Evolutionary conservation across 2,113 vertebrate species (phyloP).

Genomic region (Tetrao urogallus): DNA sequence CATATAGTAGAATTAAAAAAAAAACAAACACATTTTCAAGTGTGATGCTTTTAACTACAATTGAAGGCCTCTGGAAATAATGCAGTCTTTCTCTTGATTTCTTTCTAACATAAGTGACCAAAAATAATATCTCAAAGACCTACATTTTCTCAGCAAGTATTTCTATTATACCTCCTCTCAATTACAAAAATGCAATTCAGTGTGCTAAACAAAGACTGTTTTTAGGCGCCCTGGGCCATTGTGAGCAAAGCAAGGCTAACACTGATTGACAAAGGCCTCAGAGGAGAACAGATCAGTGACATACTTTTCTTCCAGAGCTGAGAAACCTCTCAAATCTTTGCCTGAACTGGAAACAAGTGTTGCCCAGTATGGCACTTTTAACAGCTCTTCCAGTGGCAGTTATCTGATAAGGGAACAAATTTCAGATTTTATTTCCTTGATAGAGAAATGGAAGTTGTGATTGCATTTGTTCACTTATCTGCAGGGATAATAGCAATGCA

Average conservation of each 20-base stretch:
- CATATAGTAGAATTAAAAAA: background rate
- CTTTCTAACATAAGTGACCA: constrained; percentile 17
- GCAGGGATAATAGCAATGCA: background rate
- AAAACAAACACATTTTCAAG: background rate
- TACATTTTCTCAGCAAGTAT: background rate
- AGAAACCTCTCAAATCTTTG: background rate
- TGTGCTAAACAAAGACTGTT: background rate
- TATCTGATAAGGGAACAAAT: background rate
- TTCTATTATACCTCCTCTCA: background rate
- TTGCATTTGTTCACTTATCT: background rate
- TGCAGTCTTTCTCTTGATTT: background rate
- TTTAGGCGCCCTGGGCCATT: background rate
- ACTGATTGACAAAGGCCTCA: background rate
- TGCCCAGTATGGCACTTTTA: background rate
- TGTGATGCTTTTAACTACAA: background rate
- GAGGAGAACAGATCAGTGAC: background rate
- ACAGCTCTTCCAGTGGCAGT: background rate
- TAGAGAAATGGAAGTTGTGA: background rate
- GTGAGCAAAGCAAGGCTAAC: background rate
- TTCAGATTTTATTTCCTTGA: background rate
- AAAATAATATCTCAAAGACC: background rate
- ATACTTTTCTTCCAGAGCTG: background rate
- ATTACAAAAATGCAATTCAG: background rate
- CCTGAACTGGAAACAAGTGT: background rate
- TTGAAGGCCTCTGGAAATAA: background rate